phyloP scores from a whole-genome alignment of 1,140 invertebrate genomes.

The Microplitis mediator region DNA sequence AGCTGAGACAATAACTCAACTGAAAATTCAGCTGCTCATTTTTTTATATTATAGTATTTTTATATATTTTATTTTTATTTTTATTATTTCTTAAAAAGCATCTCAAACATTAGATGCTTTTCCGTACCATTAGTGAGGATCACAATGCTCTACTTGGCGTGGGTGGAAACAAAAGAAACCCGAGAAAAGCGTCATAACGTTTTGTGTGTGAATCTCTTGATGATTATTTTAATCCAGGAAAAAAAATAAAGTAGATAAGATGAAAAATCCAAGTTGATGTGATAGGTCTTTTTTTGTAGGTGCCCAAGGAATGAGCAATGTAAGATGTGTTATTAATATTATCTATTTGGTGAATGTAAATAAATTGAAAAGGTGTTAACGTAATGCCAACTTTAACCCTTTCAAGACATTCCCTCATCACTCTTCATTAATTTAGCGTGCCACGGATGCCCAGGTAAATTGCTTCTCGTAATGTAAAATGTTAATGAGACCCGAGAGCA shows the following conservation, averaged over 20 bases:
- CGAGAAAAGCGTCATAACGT: neutral
- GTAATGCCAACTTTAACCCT: conserved; percentile 25
- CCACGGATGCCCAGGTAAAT: conserved; percentile 32
- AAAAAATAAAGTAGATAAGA: neutral
- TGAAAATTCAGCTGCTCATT: no score
- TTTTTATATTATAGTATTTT: no score
- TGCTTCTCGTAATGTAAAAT: conserved; percentile 40
- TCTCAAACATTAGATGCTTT: neutral
- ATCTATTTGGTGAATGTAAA: conserved; percentile 10
- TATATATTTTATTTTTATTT: no score
- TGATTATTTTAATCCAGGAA: neutral
- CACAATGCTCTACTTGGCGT: neutral
- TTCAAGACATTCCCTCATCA: conserved; percentile 23
- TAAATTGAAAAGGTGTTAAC: conserved; percentile 29
- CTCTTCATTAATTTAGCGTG: conserved; percentile 33
- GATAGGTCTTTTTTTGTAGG: neutral
- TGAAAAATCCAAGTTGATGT: neutral
- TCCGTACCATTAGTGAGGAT: neutral
- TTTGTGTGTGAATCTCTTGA: neutral
- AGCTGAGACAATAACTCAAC: no score
- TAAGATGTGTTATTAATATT: neutral
- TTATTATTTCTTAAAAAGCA: no score
- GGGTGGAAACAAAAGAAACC: neutral
- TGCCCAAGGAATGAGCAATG: neutral
- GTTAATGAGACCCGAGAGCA: conserved; percentile 37